phyloP scores from a whole-genome alignment of 2,797 vertebrate genomes.

The Lycodopsis pacificus region DNA sequence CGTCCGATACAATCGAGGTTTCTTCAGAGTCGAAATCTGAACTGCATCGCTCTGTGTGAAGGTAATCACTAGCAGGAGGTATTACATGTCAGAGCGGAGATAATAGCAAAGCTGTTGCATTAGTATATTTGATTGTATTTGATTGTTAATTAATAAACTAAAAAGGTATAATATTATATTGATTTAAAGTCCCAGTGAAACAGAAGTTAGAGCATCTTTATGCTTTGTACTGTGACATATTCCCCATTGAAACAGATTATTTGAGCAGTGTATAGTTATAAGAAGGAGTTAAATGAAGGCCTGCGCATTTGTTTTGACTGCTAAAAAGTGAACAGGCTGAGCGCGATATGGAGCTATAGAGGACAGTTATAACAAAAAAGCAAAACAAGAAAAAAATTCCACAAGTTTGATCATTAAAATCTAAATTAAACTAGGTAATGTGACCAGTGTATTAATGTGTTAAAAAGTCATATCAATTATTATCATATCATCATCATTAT shows the following conservation, averaged over 20 bases:
- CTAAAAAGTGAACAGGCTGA: not conserved
- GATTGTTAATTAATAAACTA: not conserved
- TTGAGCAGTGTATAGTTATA: too few species aligned
- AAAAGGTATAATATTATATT: not conserved
- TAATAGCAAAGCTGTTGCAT: not conserved
- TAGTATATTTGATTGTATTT: not conserved
- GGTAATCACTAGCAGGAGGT: constrained; percentile 79
- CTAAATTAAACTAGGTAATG: not conserved
- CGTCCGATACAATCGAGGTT: constrained; percentile 98
- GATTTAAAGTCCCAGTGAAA: not conserved
- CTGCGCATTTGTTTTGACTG: too few species aligned
- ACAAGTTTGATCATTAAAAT: not conserved
- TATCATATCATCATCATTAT: not conserved
- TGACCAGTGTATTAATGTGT: not conserved
- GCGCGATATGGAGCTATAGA: too few species aligned
- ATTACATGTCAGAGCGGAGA: not conserved
- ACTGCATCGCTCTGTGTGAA: constrained; percentile 99
- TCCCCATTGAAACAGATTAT: too few species aligned
- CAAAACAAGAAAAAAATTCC: not conserved
- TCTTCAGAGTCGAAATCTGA: constrained; percentile 98
- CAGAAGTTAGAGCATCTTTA: not conserved
- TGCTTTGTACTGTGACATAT: not conserved
- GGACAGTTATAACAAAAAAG: not conserved
- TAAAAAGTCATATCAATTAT: not conserved
- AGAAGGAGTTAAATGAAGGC: too few species aligned